Conservation (phyloP, 2,113 vertebrate genomes). For the Hypocryptadius cinnamomeus region DNA sequence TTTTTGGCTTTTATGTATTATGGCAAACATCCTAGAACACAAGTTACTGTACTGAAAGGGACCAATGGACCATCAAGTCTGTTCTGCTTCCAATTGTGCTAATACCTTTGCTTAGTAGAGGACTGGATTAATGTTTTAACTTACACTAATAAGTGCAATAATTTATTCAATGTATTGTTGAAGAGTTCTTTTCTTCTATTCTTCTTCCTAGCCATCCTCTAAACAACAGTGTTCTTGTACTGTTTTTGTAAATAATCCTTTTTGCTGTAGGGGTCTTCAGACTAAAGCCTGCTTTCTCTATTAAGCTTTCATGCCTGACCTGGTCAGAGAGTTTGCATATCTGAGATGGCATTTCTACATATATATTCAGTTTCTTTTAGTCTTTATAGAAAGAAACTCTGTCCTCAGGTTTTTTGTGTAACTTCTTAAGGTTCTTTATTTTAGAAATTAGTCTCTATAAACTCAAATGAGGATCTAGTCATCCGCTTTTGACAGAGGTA, state of each 20-base stretch:
- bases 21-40: constrained; percentile 57
- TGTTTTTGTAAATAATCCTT: not conserved
- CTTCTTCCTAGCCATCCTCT: not conserved
- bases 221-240: not conserved
- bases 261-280: not conserved
- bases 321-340: not conserved
- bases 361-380: not conserved
- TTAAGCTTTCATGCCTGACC: not conserved
- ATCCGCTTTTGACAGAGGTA: not conserved
- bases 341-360: not conserved
- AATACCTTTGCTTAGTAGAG: not conserved
- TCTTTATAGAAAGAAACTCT: not conserved
- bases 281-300: not conserved
- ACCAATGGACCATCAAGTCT: constrained; percentile 53
- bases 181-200: not conserved
- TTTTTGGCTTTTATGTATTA: constrained; percentile 33
- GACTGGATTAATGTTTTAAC: not conserved
- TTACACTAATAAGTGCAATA: not conserved
- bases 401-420: not conserved
- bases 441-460: not conserved
- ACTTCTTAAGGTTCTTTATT: not conserved
- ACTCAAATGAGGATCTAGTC: not conserved
- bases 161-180: not conserved
- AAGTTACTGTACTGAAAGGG: constrained; percentile 24
- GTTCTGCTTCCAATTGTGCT: constrained; percentile 14